A percentile compares a stretch with the other conserved stretches of the same genome.
These are phyloP conservation scores for Plemyria rubiginata DNA, from an alignment of 2,888 invertebrate genomes.

Conservation along the genomic window DNA sequence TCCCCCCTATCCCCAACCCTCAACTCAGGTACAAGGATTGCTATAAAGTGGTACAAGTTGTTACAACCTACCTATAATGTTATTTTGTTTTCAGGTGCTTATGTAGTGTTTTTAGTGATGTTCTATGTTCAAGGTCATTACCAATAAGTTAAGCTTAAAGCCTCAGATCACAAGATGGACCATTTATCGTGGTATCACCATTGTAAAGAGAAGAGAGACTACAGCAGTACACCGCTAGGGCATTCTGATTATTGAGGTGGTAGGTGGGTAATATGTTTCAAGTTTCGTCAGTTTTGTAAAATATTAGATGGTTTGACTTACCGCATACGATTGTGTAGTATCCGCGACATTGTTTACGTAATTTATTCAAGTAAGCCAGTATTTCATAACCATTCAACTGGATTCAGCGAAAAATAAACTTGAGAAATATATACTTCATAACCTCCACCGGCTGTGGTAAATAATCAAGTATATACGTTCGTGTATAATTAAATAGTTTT, in stretches of 20 bases:
- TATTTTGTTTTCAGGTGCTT: no score
- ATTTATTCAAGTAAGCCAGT: slow-evolving; percentile 57
- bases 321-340: slow-evolving; percentile 79
- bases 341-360: slow-evolving; percentile 77
- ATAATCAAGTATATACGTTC: slow-evolving; percentile 54
- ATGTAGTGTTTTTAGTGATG: no score
- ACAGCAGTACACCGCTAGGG: background rate
- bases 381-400: slow-evolving; percentile 64
- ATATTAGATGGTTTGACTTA: slow-evolving; percentile 41
- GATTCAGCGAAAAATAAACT: slow-evolving; percentile 50
- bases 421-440: slow-evolving; percentile 64
- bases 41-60: no score
- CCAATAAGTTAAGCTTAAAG: background rate
- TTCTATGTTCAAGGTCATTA: background rate
- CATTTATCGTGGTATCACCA: background rate
- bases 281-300: background rate
- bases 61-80: no score
- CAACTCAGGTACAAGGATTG: no score
- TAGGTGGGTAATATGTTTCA: background rate
- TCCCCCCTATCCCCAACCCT: no score
- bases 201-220: background rate
- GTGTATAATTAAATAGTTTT: slow-evolving; percentile 50
- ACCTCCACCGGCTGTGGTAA: slow-evolving; percentile 70
- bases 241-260: background rate
- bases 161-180: no score